A percentile compares a stretch with the other conserved stretches of the same genome.
Conservation (phyloP, 2,888 invertebrate species). For the Deilephila elpenor region DNA sequence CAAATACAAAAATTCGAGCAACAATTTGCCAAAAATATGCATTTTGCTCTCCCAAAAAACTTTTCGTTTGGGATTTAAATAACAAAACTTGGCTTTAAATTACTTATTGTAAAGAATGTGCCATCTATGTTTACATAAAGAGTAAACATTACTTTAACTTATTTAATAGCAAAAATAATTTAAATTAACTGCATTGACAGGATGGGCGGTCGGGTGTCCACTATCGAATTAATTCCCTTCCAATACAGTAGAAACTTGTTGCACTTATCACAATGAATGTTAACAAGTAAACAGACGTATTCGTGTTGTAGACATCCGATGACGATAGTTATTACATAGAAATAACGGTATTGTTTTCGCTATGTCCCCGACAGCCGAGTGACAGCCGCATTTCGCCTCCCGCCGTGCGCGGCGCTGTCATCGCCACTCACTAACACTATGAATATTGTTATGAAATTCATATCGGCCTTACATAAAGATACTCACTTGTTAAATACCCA, state of each 20-base stretch:
- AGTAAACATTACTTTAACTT: neutral
- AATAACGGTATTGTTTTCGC: constrained; percentile 74
- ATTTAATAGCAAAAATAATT: too few relatives aligned
- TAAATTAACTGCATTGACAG: neutral
- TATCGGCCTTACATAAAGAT: constrained; percentile 14
- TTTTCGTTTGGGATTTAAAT: neutral
- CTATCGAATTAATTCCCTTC: constrained; percentile 21
- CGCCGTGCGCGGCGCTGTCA: constrained; percentile 73
- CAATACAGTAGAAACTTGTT: constrained; percentile 15
- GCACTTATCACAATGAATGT: constrained; percentile 42
- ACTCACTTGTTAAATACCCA: neutral
- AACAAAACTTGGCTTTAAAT: neutral
- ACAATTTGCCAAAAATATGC: neutral
- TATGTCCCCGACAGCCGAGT: constrained; percentile 62
- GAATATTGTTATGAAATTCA: constrained; percentile 46
- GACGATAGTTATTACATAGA: constrained; percentile 73
- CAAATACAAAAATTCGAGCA: constrained; percentile 10
- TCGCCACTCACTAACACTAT: constrained; percentile 66
- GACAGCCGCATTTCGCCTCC: constrained; percentile 69
- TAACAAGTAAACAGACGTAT: constrained; percentile 67
- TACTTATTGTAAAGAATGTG: neutral
- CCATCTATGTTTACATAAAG: neutral
- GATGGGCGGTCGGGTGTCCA: neutral
- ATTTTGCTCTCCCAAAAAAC: neutral
- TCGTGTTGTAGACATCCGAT: constrained; percentile 72